Evolutionary conservation across 2,113 vertebrate genomes (phyloP).

Genomic region (Sylvilagus bachmani): DNA sequence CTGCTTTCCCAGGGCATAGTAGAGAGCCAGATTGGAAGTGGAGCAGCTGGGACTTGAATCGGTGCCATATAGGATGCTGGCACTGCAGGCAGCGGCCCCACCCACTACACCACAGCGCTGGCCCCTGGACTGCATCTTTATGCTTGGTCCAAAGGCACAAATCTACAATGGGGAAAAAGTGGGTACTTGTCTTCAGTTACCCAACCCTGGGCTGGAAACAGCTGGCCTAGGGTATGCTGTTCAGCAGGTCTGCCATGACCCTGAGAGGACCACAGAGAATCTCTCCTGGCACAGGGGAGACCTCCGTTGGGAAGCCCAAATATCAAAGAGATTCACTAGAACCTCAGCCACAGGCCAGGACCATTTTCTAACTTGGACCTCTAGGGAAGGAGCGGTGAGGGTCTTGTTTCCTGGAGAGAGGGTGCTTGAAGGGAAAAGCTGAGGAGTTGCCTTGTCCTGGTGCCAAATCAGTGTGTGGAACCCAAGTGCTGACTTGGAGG

Average conservation of each 20-base stretch:
- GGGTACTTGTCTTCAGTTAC: conserved; percentile 2
- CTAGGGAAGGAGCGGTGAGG: background rate
- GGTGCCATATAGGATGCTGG: no score
- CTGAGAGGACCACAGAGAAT: background rate
- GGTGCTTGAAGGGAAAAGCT: background rate
- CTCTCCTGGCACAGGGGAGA: background rate
- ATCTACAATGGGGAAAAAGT: conserved; percentile 1
- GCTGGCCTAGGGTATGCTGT: background rate
- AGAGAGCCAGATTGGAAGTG: no score
- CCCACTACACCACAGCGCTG: no score
- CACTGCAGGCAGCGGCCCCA: no score
- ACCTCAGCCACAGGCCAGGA: background rate
- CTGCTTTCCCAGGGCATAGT: background rate
- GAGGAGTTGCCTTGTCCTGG: conserved; percentile 28
- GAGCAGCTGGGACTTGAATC: no score
- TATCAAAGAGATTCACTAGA: conserved; percentile 34
- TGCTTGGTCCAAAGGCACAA: background rate
- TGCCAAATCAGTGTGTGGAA: background rate
- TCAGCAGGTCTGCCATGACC: background rate
- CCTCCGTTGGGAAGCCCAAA: conserved; percentile 35
- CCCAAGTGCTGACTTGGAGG: background rate
- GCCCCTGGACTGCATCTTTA: background rate
- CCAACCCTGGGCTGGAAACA: background rate
- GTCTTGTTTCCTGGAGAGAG: background rate
- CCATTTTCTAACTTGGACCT: conserved; percentile 25